Base-by-base conservation (phyloP, 2,888 invertebrate species). In the Emmelina monodactyla region DNA sequence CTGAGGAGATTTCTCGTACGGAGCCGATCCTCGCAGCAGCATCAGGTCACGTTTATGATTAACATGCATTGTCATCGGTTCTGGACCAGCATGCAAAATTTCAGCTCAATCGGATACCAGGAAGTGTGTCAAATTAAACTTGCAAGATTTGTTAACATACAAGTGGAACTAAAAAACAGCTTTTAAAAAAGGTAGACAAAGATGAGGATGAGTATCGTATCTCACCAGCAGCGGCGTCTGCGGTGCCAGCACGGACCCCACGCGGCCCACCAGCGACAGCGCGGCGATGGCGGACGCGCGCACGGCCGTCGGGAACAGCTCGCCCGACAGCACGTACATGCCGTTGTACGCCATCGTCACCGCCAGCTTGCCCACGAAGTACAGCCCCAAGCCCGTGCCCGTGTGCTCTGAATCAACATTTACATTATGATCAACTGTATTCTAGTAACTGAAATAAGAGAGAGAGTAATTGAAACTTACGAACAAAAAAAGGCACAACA, bases 191-290 rank as follows among this genome's bases (percentile, higher is more conserved):
- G n/a, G 7, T 5, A 28, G 7, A 3, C 28, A 28, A 3, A 9
- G 28, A 6, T 28, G 7, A 3, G n/a, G 3, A n/a, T 3, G 2
- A 11, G 1, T 28, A 14, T 6, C n/a, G n/a, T n/a, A n/a, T 50
- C 63, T 51, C 53, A 85, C 86, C 67, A 88, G 58, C 22, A 88
- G 63, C 11, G 86, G 86, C 9, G 88, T 85, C 62, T 88, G 88
- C 22, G 89, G 88, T 16, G 89, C 88, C 34, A 87, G 59, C 56
- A 88, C 83, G 11, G 87, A 86, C 10, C 89, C 89, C 38, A 88
- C 46, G 10, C 88, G 78, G 29, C 88, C 89, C 45, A 86, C 80
- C 72, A 88, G 86, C 32, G 88, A 87, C 62, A 86, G 87, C 32
- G 85, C 79, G 3, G 86, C 85, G 32, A 89, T 73, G 44, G 87